These are phyloP conservation scores for Pseudomyrmex cubaensis DNA, from an alignment of 1,140 invertebrate genomes.

Conservation along the genomic window DNA sequence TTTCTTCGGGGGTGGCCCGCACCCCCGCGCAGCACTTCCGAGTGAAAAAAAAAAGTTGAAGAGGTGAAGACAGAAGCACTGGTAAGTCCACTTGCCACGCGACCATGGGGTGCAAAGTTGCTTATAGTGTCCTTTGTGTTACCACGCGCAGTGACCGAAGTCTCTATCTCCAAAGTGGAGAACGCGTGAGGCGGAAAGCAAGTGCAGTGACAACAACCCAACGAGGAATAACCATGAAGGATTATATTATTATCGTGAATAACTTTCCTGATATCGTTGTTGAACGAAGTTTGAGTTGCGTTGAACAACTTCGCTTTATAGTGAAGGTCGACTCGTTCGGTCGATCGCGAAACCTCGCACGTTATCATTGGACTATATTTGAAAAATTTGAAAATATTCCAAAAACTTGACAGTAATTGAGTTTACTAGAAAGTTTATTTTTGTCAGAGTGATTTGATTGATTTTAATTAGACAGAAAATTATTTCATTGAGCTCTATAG, in stretches of 20 bases:
- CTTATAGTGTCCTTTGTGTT: conserved; percentile 65
- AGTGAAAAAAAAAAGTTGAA: conserved; percentile 29
- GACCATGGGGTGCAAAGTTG: conserved; percentile 38
- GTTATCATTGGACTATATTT: background rate
- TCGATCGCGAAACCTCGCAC: conserved; percentile 12
- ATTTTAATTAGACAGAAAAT: conserved; percentile 2
- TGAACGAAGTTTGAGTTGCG: background rate
- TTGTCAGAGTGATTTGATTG: background rate
- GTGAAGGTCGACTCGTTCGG: background rate
- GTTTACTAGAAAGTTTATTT: background rate
- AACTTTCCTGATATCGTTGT: background rate
- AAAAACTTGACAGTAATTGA: conserved; percentile 3
- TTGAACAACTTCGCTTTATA: conserved; percentile 5
- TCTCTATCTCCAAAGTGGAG: conserved; percentile 21
- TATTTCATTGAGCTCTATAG: background rate
- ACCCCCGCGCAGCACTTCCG: conserved; percentile 21
- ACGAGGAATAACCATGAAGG: conserved; percentile 51
- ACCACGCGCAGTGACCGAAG: conserved; percentile 47
- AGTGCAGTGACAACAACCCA: conserved; percentile 56
- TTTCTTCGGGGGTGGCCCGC: conserved; percentile 43
- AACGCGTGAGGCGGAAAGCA: background rate
- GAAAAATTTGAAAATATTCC: background rate
- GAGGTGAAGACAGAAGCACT: conserved; percentile 37
- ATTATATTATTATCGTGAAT: conserved; percentile 22
- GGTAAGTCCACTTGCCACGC: conserved; percentile 65